Percentiles rank a stretch among this genome's conserved stretches.
Conservation (phyloP, 23 tunicate species). For the Halocynthia roretzi region DNA sequence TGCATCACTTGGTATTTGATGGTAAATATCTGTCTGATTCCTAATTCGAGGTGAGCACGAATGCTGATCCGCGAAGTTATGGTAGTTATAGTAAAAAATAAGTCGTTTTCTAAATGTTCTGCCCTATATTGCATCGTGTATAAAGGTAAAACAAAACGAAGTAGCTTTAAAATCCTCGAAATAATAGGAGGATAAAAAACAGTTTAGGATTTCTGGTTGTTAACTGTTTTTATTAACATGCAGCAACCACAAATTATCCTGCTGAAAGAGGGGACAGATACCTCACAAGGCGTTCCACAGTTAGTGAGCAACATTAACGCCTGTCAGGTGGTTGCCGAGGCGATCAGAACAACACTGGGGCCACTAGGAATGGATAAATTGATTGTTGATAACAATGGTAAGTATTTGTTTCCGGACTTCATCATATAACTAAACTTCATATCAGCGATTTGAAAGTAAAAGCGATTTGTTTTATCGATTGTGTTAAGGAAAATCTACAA, state of each 20-base stretch:
- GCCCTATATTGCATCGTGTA: too few species aligned
- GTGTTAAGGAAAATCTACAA: conserved; percentile 67
- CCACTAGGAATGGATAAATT: conserved; percentile 97
- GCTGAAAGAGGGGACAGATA: conserved; percentile 95
- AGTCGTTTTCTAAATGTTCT: too few species aligned
- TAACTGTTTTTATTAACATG: not conserved
- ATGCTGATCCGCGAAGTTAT: too few species aligned
- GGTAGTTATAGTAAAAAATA: too few species aligned
- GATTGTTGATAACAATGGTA: conserved; percentile 73
- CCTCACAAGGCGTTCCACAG: conserved; percentile 97
- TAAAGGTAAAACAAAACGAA: too few species aligned
- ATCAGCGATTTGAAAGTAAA: not conserved
- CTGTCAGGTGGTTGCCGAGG: conserved; percentile 94
- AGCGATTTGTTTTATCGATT: not conserved
- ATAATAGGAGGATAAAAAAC: too few species aligned
- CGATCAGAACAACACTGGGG: conserved; percentile 93
- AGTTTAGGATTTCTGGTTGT: not conserved
- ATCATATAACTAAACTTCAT: not conserved
- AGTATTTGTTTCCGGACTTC: not conserved
- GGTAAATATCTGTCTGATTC: too few species aligned
- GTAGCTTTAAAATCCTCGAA: too few species aligned
- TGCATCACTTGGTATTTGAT: too few species aligned
- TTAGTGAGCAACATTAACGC: conserved; percentile 96
- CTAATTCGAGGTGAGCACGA: too few species aligned
- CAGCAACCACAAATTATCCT: conserved; percentile 90